Conservation (phyloP, 1,140 invertebrate genomes). For the Neodiprion pinetum region DNA sequence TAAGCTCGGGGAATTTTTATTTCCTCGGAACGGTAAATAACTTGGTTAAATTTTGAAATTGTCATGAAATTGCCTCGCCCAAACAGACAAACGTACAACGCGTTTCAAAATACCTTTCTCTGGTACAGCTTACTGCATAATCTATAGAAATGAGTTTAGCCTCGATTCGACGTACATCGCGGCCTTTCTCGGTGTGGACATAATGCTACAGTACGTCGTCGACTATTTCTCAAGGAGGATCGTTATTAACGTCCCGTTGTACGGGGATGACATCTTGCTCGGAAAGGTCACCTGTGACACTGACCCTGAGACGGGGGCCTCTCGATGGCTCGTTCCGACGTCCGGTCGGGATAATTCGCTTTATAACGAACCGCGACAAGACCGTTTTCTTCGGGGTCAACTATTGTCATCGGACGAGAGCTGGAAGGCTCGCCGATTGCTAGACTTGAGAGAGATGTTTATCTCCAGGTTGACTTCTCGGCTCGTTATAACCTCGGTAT, state of each 20-base stretch:
- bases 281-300: slow-evolving; percentile 11
- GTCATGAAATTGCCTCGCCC: too few species aligned
- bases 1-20: too few species aligned
- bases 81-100: too few species aligned
- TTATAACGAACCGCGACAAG: slow-evolving; percentile 8
- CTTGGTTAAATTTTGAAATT: too few species aligned
- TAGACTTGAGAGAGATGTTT: slow-evolving; percentile 32
- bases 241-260: slow-evolving; percentile 34
- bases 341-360: slow-evolving; percentile 9
- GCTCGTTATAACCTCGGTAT: slow-evolving; percentile 35
- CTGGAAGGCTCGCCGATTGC: slow-evolving; percentile 30
- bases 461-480: slow-evolving; percentile 27
- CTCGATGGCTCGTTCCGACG: background rate
- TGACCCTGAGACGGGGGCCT: slow-evolving; percentile 1
- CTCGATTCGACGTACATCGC: background rate
- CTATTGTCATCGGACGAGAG: slow-evolving; percentile 5
- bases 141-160: background rate
- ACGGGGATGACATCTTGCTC: slow-evolving; percentile 12
- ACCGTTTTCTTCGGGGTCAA: slow-evolving; percentile 26
- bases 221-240: background rate
- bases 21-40: too few species aligned
- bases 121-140: background rate
- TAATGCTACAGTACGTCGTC: too few species aligned
- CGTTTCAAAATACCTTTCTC: too few species aligned
- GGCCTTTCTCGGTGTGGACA: background rate